Base-by-base conservation (phyloP, 2,888 invertebrate species). In the Drosophila kanekoi region DNA sequence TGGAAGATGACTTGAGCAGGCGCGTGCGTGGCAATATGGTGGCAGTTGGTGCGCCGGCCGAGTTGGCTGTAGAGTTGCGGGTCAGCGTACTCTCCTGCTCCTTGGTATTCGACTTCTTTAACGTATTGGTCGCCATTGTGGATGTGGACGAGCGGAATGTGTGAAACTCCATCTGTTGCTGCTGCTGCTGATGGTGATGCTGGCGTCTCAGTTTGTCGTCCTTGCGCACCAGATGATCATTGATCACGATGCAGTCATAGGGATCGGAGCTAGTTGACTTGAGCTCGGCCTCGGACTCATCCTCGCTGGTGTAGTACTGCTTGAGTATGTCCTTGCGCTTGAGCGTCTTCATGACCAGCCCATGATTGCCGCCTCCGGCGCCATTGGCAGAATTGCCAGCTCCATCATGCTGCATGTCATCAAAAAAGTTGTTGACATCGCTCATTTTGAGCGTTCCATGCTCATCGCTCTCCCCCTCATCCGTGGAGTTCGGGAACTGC, bases 221-320 rank as follows among this genome's bases (percentile, higher is more conserved):
- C 91, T 90, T 90, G 54, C 90, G 91, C 63, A 92, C 92, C 45
- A 92, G 82, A 82, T 96, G 96, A 92, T 97, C 97, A 80, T 97
- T 96, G 28, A 97, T 96, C 54, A 97, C 96, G 78, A 97, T 97
- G 90, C 97, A 97, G 89, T 96, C 96, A 81, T 96, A 95, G 32
- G 95, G 95, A 93, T 96, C 95, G 49, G 95, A 95, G 88, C 95
- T 95, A 49, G 95, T 95, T 52, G 95, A 95, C 90, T 91, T 92
- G 9, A 92, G 73, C 52, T 91, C 91, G 10, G 81, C 77, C 72
- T 91, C 91, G 9, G 95, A 94, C 88, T 95, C 95, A 71, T 94
- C 94, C 72, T 93, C 93, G 85, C 93, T 93, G 52, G 93, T 93
- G 68, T 94, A 94, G 90, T 96, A 96, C 91, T 95, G 95, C 87